Base-by-base conservation (phyloP, 2,113 vertebrate genomes). In the Peromyscus polionotus region DNA sequence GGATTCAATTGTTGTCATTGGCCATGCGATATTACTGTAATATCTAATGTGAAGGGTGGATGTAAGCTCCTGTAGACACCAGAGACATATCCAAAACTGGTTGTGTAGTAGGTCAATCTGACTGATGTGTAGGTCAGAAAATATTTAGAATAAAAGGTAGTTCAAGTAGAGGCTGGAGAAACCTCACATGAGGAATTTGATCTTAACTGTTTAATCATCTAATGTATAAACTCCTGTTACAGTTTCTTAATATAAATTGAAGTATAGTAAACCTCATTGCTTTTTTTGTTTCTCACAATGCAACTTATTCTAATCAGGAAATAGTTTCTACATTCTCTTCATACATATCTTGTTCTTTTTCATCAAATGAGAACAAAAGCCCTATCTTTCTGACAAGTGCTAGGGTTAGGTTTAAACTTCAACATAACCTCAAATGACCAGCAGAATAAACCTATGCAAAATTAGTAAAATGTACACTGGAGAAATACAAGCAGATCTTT, bases 401-500 rank as follows among this genome's bases (percentile, higher is more conserved):
- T 94, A 68, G 33, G n/a, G 63, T 92, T 33, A 39, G 54, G 42
- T 68, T 97, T 96, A 84, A 96, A 91, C 20, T 72, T 19, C 48
- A 95, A 26, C 36, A 67, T n/a, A 90, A 95, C 75, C 68, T 70
- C 51, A 95, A 97, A 96, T 96, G 87, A 65, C 83, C 83, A 65
- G 63, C 39, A 93, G 13, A 97, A 98, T 95, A 98, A 98, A 97
- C n/a, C n/a, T 85, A 90, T 28, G 72, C 76, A 80, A 96, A 96
- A 48, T 79, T 72, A 70, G 63, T 45, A 95, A 96, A 92, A 72
- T 0, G 24, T 7, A 51, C 51, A 42, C 20, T 31, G 24, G 94
- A 63, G n/a, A 95, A 88, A 76, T 73, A 97, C 95, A 79, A 98
- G 98, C 89, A 98, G 95, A 98, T 73, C 89, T 79, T 98, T 93